phyloP scores from a whole-genome alignment of 2,888 invertebrate genomes.

The Dilophus febrilis region DNA sequence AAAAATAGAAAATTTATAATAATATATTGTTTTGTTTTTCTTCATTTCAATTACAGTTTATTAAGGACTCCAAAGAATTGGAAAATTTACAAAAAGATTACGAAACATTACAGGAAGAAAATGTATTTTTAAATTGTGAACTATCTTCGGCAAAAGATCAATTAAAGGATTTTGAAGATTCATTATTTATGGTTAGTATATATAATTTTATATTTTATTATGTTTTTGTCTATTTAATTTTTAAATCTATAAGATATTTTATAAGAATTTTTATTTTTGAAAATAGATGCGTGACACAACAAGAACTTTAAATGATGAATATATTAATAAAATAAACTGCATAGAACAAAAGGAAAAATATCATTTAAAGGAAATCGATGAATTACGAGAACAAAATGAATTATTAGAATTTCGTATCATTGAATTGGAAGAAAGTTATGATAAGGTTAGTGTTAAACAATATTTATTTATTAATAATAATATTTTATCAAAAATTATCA shows the following conservation, averaged over 20 bases:
- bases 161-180: slow-evolving; percentile 32
- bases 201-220: no score
- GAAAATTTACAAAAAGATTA: slow-evolving; percentile 23
- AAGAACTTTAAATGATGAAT: neutral
- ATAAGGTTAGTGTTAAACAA: slow-evolving; percentile 31
- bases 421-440: slow-evolving; percentile 52
- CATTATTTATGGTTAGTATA: slow-evolving; percentile 26
- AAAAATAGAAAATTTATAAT: no score
- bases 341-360: slow-evolving; percentile 36
- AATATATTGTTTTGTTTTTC: no score
- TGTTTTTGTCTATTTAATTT: no score
- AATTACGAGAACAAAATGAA: slow-evolving; percentile 63
- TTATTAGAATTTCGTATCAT: slow-evolving; percentile 61
- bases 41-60: neutral
- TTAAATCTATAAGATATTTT: no score
- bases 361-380: slow-evolving; percentile 48
- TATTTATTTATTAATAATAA: no score
- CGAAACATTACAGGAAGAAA: slow-evolving; percentile 28
- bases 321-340: slow-evolving; percentile 11
- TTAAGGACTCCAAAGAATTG: slow-evolving; percentile 2
- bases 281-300: no score
- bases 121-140: slow-evolving; percentile 30
- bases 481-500: no score
- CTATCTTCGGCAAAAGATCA: slow-evolving; percentile 32
- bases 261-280: no score